These are phyloP conservation scores for Andrena flavipes DNA, from an alignment of 2,888 invertebrate genomes.

Conservation along the genomic window DNA sequence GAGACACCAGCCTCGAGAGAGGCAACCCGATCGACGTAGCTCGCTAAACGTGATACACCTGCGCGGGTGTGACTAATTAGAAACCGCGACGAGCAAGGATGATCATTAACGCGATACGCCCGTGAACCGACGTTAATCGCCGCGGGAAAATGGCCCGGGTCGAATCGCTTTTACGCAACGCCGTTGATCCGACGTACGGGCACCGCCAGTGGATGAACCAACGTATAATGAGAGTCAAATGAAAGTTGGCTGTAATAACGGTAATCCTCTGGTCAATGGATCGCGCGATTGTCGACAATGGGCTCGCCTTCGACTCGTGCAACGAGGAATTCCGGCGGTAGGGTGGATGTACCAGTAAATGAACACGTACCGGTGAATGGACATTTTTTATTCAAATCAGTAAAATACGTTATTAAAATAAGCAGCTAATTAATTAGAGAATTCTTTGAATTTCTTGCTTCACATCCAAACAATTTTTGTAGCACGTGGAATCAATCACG, in stretches of 20 bases:
- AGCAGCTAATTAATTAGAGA: too few species aligned
- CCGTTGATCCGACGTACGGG: conserved; percentile 24
- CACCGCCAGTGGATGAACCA: conserved; percentile 41
- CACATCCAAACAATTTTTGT: too few species aligned
- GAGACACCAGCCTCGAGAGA: conserved; percentile 58
- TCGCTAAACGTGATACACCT: conserved; percentile 69
- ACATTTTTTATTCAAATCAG: too few species aligned
- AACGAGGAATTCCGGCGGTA: conserved; percentile 5
- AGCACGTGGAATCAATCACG: too few species aligned
- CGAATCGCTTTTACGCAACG: conserved; percentile 41
- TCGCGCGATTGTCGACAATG: conserved; percentile 1
- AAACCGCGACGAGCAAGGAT: conserved; percentile 46
- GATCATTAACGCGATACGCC: conserved; percentile 43
- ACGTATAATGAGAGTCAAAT: conserved; percentile 52
- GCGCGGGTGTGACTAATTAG: conserved; percentile 68
- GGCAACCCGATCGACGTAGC: conserved; percentile 69
- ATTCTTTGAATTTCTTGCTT: too few species aligned
- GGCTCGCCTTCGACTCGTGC: conserved; percentile 2
- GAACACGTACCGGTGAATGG: too few species aligned
- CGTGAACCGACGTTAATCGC: conserved; percentile 25
- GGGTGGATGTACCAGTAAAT: too few species aligned
- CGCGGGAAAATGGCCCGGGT: conserved; percentile 40
- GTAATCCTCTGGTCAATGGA: conserved; percentile 33
- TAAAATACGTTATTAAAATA: too few species aligned
- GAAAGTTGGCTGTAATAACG: conserved; percentile 51